Evolutionary conservation across 2,888 invertebrate genomes (phyloP).

Genomic region (Eilema depressum): DNA sequence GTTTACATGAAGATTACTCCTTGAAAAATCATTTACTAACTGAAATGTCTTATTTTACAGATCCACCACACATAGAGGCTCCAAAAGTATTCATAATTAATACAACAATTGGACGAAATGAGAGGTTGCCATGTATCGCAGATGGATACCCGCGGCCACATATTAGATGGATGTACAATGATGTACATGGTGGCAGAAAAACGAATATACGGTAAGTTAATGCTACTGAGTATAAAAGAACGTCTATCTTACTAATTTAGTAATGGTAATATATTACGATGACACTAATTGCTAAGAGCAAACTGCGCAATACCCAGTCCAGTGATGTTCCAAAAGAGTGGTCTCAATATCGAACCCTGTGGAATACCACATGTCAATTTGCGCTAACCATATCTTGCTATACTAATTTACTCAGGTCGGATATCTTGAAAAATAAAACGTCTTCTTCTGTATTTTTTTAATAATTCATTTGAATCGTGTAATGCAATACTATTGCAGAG

Average conservation of each 20-base stretch:
- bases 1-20: no score
- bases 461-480: no score
- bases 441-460: no score
- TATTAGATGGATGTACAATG: slow-evolving; percentile 57
- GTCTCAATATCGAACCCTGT: background rate
- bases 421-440: no score
- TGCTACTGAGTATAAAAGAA: background rate
- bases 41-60: slow-evolving; percentile 21
- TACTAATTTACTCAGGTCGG: background rate
- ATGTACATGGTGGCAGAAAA: slow-evolving; percentile 25
- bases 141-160: slow-evolving; percentile 61
- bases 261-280: background rate
- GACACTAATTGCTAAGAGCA: background rate
- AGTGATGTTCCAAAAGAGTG: background rate
- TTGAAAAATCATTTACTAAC: background rate
- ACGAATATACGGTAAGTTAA: slow-evolving; percentile 46
- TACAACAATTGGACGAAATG: slow-evolving; percentile 43
- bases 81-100: slow-evolving; percentile 44
- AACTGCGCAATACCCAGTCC: background rate
- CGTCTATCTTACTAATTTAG: background rate
- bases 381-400: background rate
- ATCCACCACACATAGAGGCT: slow-evolving; percentile 32
- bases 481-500: no score
- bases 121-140: slow-evolving; percentile 56
- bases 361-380: background rate